Base-by-base conservation (phyloP, 2,797 vertebrate species). In the Eulemur albifrons region DNA sequence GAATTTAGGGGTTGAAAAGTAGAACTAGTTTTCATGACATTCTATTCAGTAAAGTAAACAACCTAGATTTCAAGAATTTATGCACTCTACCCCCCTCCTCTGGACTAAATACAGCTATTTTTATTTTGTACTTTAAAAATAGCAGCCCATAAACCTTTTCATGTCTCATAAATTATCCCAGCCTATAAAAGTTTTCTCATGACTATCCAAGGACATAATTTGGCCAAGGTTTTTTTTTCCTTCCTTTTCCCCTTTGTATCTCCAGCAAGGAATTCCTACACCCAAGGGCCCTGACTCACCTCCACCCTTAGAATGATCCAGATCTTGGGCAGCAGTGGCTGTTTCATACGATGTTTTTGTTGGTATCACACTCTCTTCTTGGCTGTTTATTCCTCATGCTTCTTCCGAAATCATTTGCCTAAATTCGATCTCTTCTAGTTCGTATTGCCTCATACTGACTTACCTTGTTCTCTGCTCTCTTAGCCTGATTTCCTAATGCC, bases 11-110 rank as follows among this genome's bases (percentile, higher is more conserved):
- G 48, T 38, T 43, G 54, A 70, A 86, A 61, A 80, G n/a, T 30
- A 84, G 35, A 88, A 75, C 69, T n/a, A 40, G 52, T 91, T 80
- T 88, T 92, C 50, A 83, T 63, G 75, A 86, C 23, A 61, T 75
- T 86, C 45, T 89, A 7, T 80, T 92, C 63, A 73, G 18, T 67
- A 61, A 54, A 91, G 14, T 79, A 65, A 84, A 76, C 32, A 92
- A 52, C 54, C n/a, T 88, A 35, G 94, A 32, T 81, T 96, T 89
- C 32, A 87, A 79, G 48, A 79, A 95, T 90, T 80, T 88, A 50
- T 87, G 61, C 23, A 54, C 65, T 54, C 6, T 63, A n/a, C 63
- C 32, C 32, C 4, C 32, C 8, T 6, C 63, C 63, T 25, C 9
- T 54, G 43, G 84, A 73, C 73, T 92, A 83, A 92, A 81, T 69